Percentiles rank a stretch among this genome's conserved stretches.
Conservation (phyloP, 2,888 invertebrate genomes). For the Scelioninae gen. 1 region DNA sequence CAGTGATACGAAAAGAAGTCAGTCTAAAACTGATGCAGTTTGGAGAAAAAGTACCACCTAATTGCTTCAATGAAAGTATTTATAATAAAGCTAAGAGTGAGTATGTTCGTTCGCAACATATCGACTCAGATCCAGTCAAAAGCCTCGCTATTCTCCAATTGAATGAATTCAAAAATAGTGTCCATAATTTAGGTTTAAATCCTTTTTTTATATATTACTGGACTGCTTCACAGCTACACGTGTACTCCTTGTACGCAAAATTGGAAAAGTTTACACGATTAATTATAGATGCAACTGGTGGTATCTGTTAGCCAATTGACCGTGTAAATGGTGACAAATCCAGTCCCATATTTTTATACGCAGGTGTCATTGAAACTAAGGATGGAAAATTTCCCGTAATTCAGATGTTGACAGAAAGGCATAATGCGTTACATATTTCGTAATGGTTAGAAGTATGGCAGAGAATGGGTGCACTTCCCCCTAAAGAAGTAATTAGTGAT, state of each 20-base stretch:
- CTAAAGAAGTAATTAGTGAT: slow-evolving; percentile 27
- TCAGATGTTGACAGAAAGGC: slow-evolving; percentile 15
- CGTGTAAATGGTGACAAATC: slow-evolving; percentile 2
- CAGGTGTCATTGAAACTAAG: slow-evolving; percentile 8
- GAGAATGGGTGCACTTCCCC: neutral
- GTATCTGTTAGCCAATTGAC: neutral
- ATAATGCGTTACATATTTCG: slow-evolving; percentile 7
- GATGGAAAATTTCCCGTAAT: slow-evolving; percentile 26
- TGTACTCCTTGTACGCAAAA: slow-evolving; percentile 50
- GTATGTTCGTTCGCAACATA: neutral
- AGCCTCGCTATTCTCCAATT: slow-evolving; percentile 16
- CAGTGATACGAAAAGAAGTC: slow-evolving; percentile 15
- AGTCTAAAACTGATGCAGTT: slow-evolving; percentile 14
- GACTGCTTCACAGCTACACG: slow-evolving; percentile 13
- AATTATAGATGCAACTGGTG: slow-evolving; percentile 22
- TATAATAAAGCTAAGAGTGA: slow-evolving; percentile 26
- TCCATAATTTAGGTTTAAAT: neutral
- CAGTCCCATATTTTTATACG: slow-evolving; percentile 17
- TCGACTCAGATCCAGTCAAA: slow-evolving; percentile 9
- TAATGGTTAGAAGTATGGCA: slow-evolving; percentile 38
- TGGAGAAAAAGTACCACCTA: slow-evolving; percentile 33
- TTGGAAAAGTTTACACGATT: neutral
- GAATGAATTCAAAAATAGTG: slow-evolving; percentile 2
- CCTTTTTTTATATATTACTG: slow-evolving; percentile 21
- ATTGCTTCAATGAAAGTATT: slow-evolving; percentile 1